phyloP scores from a whole-genome alignment of 2,888 invertebrate genomes.

The Ariolimax columbianus region DNA sequence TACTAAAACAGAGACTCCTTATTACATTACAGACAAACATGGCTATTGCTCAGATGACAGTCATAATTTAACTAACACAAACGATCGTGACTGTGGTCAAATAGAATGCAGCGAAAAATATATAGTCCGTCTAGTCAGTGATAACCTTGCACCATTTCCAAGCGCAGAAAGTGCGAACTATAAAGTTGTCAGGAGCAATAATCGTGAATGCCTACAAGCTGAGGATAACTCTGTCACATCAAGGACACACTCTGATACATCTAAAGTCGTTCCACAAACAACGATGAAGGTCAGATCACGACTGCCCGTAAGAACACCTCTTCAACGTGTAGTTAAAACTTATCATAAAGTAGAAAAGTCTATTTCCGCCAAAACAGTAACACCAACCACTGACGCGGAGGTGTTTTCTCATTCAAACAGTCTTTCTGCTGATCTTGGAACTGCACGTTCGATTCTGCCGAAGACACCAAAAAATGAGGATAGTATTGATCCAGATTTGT shows the following conservation, averaged over 20 bases:
- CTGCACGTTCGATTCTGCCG: neutral
- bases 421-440: neutral
- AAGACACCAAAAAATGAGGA: neutral
- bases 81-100: neutral
- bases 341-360: neutral
- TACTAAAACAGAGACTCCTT: neutral
- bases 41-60: neutral
- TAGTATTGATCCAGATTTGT: neutral
- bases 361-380: neutral
- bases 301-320: neutral
- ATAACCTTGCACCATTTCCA: too few relatives aligned
- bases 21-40: neutral
- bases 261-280: neutral
- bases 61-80: neutral
- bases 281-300: neutral
- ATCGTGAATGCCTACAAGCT: neutral
- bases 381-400: neutral
- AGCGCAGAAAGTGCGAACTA: too few relatives aligned
- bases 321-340: neutral
- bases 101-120: neutral
- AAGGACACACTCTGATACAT: neutral
- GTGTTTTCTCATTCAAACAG: neutral
- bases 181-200: neutral
- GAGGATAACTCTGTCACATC: neutral
- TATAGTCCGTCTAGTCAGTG: too few relatives aligned